Evolutionary conservation across 2,888 invertebrate genomes (phyloP), one percentile per base, ranked within the genome.

Genomic region (Charanyca ferruginea): DNA sequence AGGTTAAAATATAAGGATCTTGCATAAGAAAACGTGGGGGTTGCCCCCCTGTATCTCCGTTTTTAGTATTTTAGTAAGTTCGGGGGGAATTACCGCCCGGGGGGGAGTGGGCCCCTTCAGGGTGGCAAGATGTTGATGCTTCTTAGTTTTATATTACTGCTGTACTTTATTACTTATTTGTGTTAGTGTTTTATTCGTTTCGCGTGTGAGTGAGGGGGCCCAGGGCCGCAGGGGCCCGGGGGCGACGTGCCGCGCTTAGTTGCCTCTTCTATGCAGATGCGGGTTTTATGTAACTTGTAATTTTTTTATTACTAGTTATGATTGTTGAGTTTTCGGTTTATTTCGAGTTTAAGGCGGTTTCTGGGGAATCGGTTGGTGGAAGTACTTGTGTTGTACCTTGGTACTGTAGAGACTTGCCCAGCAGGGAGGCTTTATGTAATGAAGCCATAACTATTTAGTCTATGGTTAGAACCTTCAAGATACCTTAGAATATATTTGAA

Each of bases 51-150:
- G 93, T 94, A 95, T 95, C 95, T 95, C 94, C 94, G 95, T 95
- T 95, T 95, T 95, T 95, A 95, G 95, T 95, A 95, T 95, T 95
- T 95, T 95, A 95, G 94, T 95, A 95, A 95, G 95, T 95, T 95
- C 93, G 91, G 94, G 95, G 91, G 89, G 92, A 93, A 92, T 94
- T 91, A 92, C 93, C 94, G 92, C 87, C 87, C 85, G 83, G 77
- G 83, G 83, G 87, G 87, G 86, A 23, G 61, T 23, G 66, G 81
- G 72, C 80, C 81, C 83, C 84, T 75, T n/a, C 59, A 70, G 85
- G 88, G 87, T 85, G 89, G 89, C 86, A 93, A 95, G 95, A 95
- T 95, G 95, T 95, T 95, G 95, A 95, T 95, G 95, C 95, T 95
- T 94, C 95, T 95, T 95, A 95, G 95, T 95, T 95, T 95, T 95